These are phyloP conservation scores for Varroa destructor DNA, from an alignment of 1,140 invertebrate species.

Conservation along the genomic window DNA sequence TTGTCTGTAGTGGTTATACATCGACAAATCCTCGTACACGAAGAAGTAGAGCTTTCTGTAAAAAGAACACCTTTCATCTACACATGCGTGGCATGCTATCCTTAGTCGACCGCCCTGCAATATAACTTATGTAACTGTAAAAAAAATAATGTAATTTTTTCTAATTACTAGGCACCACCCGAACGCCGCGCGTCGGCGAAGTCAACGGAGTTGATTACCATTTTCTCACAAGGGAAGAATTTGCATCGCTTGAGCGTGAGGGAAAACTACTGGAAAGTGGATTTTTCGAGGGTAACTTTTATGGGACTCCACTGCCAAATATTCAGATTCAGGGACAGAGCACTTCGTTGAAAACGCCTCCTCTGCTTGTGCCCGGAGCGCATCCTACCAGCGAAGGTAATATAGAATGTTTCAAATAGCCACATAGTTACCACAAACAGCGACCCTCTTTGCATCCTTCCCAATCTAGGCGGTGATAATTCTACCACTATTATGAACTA, in stretches of 20 bases:
- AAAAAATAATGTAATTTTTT: neutral
- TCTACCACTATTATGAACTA: too few species aligned
- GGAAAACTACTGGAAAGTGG: slow-evolving; percentile 54
- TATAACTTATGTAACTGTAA: neutral
- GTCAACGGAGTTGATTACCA: slow-evolving; percentile 54
- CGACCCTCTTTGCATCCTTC: too few species aligned
- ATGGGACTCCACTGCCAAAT: slow-evolving; percentile 43
- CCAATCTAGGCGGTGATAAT: too few species aligned
- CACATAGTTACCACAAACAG: neutral
- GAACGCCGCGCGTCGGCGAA: slow-evolving; percentile 49
- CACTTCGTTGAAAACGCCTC: slow-evolving; percentile 36
- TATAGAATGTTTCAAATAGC: neutral
- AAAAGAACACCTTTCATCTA: too few species aligned
- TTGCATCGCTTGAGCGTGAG: slow-evolving; percentile 48
- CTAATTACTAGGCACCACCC: slow-evolving; percentile 46
- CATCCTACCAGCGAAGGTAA: slow-evolving; percentile 33
- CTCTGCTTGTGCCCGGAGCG: slow-evolving; percentile 30
- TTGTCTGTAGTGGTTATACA: too few species aligned
- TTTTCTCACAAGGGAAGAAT: slow-evolving; percentile 50
- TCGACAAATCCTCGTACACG: too few species aligned
- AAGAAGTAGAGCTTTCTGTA: too few species aligned
- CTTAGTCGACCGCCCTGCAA: too few species aligned
- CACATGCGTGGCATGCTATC: too few species aligned
- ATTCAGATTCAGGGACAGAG: slow-evolving; percentile 42
- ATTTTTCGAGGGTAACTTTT: slow-evolving; percentile 50